Base-by-base conservation (phyloP, 2,888 invertebrate genomes). In the Trisateles emortualis region DNA sequence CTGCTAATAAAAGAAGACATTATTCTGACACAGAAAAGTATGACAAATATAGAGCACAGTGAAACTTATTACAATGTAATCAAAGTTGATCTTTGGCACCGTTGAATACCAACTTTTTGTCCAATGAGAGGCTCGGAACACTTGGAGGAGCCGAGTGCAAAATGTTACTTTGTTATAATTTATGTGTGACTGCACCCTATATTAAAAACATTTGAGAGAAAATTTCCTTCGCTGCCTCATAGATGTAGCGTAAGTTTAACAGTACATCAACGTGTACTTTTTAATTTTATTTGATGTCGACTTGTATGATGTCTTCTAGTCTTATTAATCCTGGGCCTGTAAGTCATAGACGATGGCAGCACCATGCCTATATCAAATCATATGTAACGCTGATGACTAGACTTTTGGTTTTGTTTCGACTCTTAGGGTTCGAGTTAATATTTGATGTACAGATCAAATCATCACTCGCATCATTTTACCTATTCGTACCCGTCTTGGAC, bases 141-240 rank as follows among this genome's bases (percentile, higher is more conserved):
- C 44, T 52, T 16, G 14, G 8, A n/a, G 17, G 10, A 40, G 35
- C 41, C 11, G 32, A 44, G 49, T 48, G 52, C 51, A 52, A 65
- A 68, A 68, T 51, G 50, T 57, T 59, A 55, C 59, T 51, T 46
- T 33, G 14, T n/a, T 52, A 51, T 71, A 79, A 77, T 76, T 79
- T 74, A 78, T 74, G 66, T 61, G 60, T 56, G 33, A 71, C 66
- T 73, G 72, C 66, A 74, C 52, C 63, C 63, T 68, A 70, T 78
- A 80, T 76, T 79, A 76, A 74, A 76, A 74, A 79, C 59, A 68
- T 75, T 72, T 52, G 59, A 71, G 72, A 68, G n/a, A 73, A 69
- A 70, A 59, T 61, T 63, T 55, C 71, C 16, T 64, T 61, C 42
- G 53, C 59, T 59, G 14, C 42, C 10, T 3, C 17, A n/a, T 14